Evolutionary conservation across 2,888 invertebrate genomes (phyloP).

Genomic region (Scaptomyza tumidula): DNA sequence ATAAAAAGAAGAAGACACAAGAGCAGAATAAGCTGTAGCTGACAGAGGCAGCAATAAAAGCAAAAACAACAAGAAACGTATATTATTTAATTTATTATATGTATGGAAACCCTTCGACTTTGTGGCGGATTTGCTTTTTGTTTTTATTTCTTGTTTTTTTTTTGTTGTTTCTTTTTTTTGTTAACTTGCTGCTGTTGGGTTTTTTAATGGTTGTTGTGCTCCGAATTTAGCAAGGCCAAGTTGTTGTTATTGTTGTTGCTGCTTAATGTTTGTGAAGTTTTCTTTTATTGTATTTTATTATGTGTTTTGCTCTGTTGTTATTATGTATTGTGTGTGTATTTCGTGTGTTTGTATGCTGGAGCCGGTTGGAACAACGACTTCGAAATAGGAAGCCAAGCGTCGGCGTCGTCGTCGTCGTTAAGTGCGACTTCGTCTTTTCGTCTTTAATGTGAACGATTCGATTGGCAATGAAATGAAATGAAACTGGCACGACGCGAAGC

Average conservation of each 20-base stretch:
- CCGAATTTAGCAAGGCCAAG: slow-evolving; percentile 79
- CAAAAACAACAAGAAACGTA: slow-evolving; percentile 18
- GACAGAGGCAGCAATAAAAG: slow-evolving; percentile 15
- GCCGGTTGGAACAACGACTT: slow-evolving; percentile 57
- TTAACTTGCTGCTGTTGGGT: slow-evolving; percentile 21
- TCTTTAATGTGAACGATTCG: slow-evolving; percentile 59
- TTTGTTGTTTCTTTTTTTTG: slow-evolving; percentile 35
- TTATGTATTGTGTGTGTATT: slow-evolving; percentile 61
- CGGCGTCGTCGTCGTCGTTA: slow-evolving; percentile 4
- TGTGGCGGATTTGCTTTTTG: slow-evolving; percentile 52
- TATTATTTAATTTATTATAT: slow-evolving; percentile 46
- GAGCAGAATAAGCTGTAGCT: slow-evolving; percentile 15
- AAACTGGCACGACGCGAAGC: slow-evolving; percentile 70
- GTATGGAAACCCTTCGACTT: slow-evolving; percentile 59
- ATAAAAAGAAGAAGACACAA: slow-evolving; percentile 7
- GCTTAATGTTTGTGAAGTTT: slow-evolving; percentile 70
- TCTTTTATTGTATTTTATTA: slow-evolving; percentile 79
- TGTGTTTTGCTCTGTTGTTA: slow-evolving; percentile 64
- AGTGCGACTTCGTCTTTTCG: slow-evolving; percentile 10
- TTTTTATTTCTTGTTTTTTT: slow-evolving; percentile 34
- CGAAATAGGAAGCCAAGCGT: slow-evolving; percentile 60
- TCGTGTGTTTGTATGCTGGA: slow-evolving; percentile 15
- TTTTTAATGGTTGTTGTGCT: slow-evolving; percentile 71
- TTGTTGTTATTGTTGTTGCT: slow-evolving; percentile 51
- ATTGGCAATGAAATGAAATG: slow-evolving; percentile 80